Evolutionary conservation across 37 sponge, comb jelly and placozoan species (phyloP).

Genomic region (Petrosia ficiformis): DNA sequence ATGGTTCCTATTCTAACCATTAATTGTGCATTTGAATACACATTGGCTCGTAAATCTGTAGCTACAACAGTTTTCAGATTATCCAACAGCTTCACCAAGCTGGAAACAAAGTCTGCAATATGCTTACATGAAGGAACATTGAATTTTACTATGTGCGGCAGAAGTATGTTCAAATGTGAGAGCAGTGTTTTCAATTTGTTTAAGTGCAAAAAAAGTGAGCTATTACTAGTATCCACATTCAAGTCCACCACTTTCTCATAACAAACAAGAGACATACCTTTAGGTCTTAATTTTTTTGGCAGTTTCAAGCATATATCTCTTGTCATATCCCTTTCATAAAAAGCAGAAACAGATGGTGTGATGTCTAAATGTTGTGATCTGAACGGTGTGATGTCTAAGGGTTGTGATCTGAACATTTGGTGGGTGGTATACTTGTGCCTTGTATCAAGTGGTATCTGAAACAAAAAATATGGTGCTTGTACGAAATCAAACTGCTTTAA

Average conservation of each 20-base stretch:
- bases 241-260: neutral
- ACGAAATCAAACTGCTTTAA: neutral
- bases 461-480: neutral
- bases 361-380: too few relatives aligned
- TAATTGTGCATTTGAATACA: neutral
- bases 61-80: neutral
- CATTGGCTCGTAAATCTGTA: neutral
- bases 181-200: neutral
- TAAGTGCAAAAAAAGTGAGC: neutral
- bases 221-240: neutral
- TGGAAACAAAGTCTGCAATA: neutral
- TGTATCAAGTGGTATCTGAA: too few relatives aligned
- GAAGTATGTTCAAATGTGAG: neutral
- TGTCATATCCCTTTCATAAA: neutral
- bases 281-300: neutral
- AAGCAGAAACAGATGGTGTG: too few relatives aligned
- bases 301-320: neutral
- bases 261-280: neutral
- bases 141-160: neutral
- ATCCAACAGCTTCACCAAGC: neutral
- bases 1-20: neutral
- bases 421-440: too few relatives aligned
- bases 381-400: too few relatives aligned
- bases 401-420: too few relatives aligned
- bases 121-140: neutral